These are phyloP conservation scores for Phrynosoma blainvillii DNA, from an alignment of 2,113 vertebrate species.

Conservation along the genomic window DNA sequence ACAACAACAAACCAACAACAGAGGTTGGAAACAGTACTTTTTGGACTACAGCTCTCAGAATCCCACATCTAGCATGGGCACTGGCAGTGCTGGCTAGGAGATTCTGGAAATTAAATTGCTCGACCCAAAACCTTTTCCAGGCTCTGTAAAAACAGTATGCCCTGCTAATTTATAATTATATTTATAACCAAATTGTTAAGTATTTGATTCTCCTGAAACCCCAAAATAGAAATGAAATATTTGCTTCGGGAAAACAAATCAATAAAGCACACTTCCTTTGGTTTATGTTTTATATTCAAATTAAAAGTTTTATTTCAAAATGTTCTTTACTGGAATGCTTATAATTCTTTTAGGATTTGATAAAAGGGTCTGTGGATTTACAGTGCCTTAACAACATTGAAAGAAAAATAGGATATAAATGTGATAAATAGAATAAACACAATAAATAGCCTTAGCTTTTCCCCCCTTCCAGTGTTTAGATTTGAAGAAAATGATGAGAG, in stretches of 20 bases:
- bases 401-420: neutral
- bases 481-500: neutral
- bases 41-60: too few relatives aligned
- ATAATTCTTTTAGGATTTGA: neutral
- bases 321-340: neutral
- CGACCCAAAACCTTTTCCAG: too few relatives aligned
- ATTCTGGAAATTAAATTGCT: too few relatives aligned
- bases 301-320: neutral
- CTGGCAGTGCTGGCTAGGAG: too few relatives aligned
- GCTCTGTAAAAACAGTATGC: neutral
- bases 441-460: neutral
- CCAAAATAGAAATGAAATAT: neutral
- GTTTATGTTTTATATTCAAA: neutral
- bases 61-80: too few relatives aligned
- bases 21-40: too few relatives aligned
- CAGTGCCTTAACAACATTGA: neutral
- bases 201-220: neutral
- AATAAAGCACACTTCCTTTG: neutral
- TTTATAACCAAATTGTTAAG: neutral
- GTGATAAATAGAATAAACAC: neutral
- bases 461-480: neutral
- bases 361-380: neutral
- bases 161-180: neutral
- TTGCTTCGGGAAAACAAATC: neutral
- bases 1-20: too few relatives aligned